These are phyloP conservation scores for Graphium colonna DNA, from an alignment of 2,888 invertebrate genomes.

Conservation along the genomic window DNA sequence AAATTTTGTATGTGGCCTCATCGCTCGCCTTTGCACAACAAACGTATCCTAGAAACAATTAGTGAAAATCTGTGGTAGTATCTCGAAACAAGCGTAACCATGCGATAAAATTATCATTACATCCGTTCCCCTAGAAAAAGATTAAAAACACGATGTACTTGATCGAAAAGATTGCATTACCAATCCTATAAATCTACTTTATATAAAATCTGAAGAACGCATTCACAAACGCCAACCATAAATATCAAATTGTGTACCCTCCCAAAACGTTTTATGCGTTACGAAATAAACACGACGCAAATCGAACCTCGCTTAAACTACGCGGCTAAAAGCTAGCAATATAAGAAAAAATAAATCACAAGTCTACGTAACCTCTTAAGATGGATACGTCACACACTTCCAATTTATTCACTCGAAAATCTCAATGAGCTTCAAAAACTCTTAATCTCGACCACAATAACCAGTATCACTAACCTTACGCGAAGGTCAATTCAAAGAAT, in stretches of 20 bases:
- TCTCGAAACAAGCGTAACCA: constrained; percentile 30
- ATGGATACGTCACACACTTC: constrained; percentile 60
- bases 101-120: constrained; percentile 9
- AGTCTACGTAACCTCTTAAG: constrained; percentile 52
- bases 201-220: neutral
- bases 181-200: neutral
- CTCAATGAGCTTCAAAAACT: constrained; percentile 58
- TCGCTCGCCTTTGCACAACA: neutral
- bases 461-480: constrained; percentile 79
- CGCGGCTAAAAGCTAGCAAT: constrained; percentile 69
- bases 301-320: constrained; percentile 73
- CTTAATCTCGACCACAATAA: constrained; percentile 61
- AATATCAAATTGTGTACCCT: constrained; percentile 50
- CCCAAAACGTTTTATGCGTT: constrained; percentile 42
- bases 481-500: constrained; percentile 79
- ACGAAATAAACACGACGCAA: constrained; percentile 62
- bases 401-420: constrained; percentile 54
- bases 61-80: constrained; percentile 42
- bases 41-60: constrained; percentile 16
- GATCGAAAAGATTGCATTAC: constrained; percentile 5
- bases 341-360: constrained; percentile 67
- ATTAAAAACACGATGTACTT: constrained; percentile 23
- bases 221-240: neutral
- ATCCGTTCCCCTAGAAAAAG: neutral
- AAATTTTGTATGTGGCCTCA: neutral